Evolutionary conservation across 2,888 invertebrate species (phyloP).

Genomic region (Mythimna ferrago): DNA sequence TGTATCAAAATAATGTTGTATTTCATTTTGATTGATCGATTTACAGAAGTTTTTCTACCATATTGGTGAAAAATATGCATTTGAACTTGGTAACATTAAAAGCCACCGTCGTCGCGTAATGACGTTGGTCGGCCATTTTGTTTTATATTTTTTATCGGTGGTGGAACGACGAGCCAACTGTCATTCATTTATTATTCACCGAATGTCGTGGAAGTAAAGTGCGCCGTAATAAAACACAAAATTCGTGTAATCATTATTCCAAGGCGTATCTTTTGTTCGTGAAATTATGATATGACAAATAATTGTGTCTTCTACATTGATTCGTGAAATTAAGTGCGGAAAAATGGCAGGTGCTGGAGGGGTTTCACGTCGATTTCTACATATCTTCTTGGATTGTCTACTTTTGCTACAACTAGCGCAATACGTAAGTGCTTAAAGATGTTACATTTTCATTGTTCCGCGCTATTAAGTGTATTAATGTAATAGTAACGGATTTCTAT

Average conservation of each 20-base stretch:
- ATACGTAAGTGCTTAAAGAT: slow-evolving; percentile 79
- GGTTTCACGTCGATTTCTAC: slow-evolving; percentile 75
- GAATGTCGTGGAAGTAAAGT: slow-evolving; percentile 56
- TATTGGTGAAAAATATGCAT: not conserved
- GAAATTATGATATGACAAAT: slow-evolving; percentile 81
- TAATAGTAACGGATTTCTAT: slow-evolving; percentile 29
- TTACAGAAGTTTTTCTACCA: not conserved
- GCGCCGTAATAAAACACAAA: slow-evolving; percentile 46
- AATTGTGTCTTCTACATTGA: slow-evolving; percentile 66
- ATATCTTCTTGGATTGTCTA: slow-evolving; percentile 78
- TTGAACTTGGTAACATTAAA: not conserved
- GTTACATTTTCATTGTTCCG: slow-evolving; percentile 71
- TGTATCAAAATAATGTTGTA: not conserved
- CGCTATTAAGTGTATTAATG: slow-evolving; percentile 65
- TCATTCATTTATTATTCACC: slow-evolving; percentile 59
- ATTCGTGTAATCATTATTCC: slow-evolving; percentile 51
- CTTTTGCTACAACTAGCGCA: slow-evolving; percentile 77
- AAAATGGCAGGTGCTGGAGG: slow-evolving; percentile 77
- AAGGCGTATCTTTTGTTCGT: slow-evolving; percentile 59
- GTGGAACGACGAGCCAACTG: slow-evolving; percentile 27
- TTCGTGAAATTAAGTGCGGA: slow-evolving; percentile 73
- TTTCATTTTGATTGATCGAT: not conserved
- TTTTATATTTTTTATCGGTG: slow-evolving; percentile 43
- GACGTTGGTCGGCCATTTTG: slow-evolving; percentile 61
- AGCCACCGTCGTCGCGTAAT: not conserved